Base-by-base conservation (phyloP, 2,888 invertebrate genomes). In the Eupithecia vulgata region DNA sequence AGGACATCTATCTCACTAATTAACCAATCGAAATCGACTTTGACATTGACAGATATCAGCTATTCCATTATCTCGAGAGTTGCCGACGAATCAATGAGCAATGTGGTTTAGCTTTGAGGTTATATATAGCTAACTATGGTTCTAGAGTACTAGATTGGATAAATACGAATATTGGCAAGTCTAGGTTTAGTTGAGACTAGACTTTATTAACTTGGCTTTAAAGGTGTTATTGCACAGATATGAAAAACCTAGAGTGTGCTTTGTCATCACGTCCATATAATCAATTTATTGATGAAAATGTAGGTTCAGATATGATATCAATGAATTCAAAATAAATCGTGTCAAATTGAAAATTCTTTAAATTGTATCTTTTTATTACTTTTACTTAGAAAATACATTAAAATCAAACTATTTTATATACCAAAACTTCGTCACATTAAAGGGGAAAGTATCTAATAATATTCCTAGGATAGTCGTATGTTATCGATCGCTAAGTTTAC, bases 1-100 rank as follows among this genome's bases (percentile, higher is more conserved):
- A 69, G 42, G 62, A 35, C 15, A 69, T 42, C 35, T 13, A 42
- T 62, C 15, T 65, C 35, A 65, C 45, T 48, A 25, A 52, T 52
- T 57, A 67, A 52, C 34, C 12, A 67, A 35, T 65, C 40, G 40
- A 13, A 42, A 42, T 65, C 40, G 65, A 65, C 40, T 68, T 68
- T 61, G 68, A 68, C 68, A 61, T 30, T 61, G 61, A 61, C 61
- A 59, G 42, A 68, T 61, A 61, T 40, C 61, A 68, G 59, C 42
- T n/a, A 68, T 68, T 68, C 61, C 42, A 59, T 25, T 68, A 68
- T 25, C 59, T 68, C 30, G 17, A 17, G 40, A 37, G 17, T 42
- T 12, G n/a, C 34, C 45, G 34, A 35, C 34, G 42, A 66, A 69
- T 70, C 67, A 67, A 70, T 70, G 34, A 45, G 64, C 45, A 70